Conservation (phyloP, 2,888 invertebrate genomes). For the Prosopocoilus inquinatus region DNA sequence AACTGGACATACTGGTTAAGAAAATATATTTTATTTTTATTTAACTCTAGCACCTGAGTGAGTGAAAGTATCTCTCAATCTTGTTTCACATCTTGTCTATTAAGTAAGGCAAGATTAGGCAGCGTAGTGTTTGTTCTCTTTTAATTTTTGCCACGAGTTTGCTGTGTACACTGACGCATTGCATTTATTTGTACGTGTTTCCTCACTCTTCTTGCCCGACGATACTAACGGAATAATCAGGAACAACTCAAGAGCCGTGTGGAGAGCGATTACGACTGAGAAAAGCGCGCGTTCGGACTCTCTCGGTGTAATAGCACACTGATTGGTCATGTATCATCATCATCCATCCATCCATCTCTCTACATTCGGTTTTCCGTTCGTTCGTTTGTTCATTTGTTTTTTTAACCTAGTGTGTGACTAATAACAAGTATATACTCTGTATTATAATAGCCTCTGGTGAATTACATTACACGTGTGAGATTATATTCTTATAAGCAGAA, state of each 20-base stretch:
- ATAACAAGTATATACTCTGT: neutral
- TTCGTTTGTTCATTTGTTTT: neutral
- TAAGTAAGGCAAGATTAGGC: too few species aligned
- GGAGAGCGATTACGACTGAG: slow-evolving; percentile 60
- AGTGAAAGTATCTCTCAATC: too few species aligned
- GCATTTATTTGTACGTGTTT: slow-evolving; percentile 41
- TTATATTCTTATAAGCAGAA: slow-evolving; percentile 4
- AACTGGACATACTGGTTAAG: neutral
- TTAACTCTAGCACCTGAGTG: too few species aligned
- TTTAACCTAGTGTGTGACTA: neutral
- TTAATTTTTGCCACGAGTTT: slow-evolving; percentile 9
- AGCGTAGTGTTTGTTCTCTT: too few species aligned
- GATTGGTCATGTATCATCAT: slow-evolving; percentile 29
- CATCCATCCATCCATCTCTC: slow-evolving; percentile 7
- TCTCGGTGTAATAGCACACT: slow-evolving; percentile 47
- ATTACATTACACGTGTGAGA: neutral
- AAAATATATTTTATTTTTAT: neutral
- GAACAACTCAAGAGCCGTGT: slow-evolving; percentile 62
- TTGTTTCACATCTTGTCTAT: too few species aligned
- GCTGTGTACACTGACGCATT: slow-evolving; percentile 47
- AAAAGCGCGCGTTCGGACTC: slow-evolving; percentile 22
- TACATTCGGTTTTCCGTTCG: too few species aligned
- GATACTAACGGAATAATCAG: slow-evolving; percentile 38
- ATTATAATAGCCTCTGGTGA: neutral
- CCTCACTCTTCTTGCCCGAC: slow-evolving; percentile 54